A percentile compares a stretch with the other conserved stretches of the same genome.
These are phyloP conservation scores for Ornithoptera priamus DNA, from an alignment of 2,888 invertebrate genomes.

Conservation along the genomic window DNA sequence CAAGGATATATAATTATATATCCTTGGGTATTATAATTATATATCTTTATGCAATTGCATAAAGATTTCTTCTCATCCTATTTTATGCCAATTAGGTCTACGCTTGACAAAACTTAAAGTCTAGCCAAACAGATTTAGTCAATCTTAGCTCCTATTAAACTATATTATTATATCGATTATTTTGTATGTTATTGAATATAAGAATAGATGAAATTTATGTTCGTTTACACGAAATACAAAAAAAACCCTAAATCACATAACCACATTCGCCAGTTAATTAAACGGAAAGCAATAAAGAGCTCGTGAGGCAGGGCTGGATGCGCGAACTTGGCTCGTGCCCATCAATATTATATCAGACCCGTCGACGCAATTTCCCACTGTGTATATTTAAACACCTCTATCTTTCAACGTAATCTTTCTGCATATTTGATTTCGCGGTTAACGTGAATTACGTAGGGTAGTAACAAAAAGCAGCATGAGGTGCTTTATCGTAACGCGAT, in stretches of 20 bases:
- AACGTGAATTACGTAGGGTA: conserved; percentile 25
- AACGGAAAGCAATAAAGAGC: conserved; percentile 10
- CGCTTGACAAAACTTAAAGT: too few species aligned
- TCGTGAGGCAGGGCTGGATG: conserved; percentile 11
- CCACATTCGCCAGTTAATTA: conserved; percentile 7
- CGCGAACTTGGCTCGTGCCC: conserved; percentile 6
- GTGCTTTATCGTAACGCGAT: conserved; percentile 47
- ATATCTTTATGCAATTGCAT: too few species aligned
- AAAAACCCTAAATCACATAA: neutral
- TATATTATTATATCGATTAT: too few species aligned
- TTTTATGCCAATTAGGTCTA: too few species aligned
- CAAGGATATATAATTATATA: too few species aligned
- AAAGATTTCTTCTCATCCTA: too few species aligned
- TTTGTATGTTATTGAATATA: neutral
- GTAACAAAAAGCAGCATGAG: conserved; percentile 42
- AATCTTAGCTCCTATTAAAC: too few species aligned
- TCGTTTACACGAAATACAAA: neutral
- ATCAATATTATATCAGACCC: conserved; percentile 26
- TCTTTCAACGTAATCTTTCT: conserved; percentile 28
- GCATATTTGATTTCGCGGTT: conserved; percentile 30
- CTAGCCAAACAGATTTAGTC: too few species aligned
- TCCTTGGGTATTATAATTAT: too few species aligned
- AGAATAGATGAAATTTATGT: neutral
- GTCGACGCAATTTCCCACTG: conserved; percentile 29
- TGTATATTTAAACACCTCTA: conserved; percentile 29